Evolutionary conservation across 2,113 vertebrate species (phyloP), one percentile per base, ranked within the genome.

Genomic region (Beaufortia kweichowensis): DNA sequence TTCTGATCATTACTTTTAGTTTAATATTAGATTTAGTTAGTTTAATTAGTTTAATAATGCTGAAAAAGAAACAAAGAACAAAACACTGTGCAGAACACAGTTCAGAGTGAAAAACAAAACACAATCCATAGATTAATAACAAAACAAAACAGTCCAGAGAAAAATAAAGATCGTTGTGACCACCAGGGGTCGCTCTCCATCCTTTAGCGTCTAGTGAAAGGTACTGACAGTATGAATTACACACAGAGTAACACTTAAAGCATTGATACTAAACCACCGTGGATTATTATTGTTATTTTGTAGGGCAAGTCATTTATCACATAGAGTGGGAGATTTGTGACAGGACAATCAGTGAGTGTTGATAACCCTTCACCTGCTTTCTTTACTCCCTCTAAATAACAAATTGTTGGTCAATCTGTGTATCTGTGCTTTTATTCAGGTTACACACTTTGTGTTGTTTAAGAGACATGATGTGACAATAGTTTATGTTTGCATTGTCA

Each of bases 161-260:
- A n/a, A 50, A 19, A n/a, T 50, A 10, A 46, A 19, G 28, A 1
- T 11, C 9, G 29, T 10, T 8, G 1, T 24, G 48, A 35, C 48
- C 67, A 35, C 28, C 48, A 69, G 48, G 48, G 48, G 67, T 48
- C 48, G 48, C 67, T 9, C 19, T 33, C 14, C 29, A 14, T 12
- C 3, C n/a, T n/a, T n/a, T 64, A 14, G 7, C 66, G 15, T 10
- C 0, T 12, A 10, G 28, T 24, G 6, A 56, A 24, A 69, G 67
- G n/a, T 24, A 46, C 48, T 56, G 67, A 55, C 48, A 35, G 48
- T 35, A 17, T 55, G 23, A 53, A 55, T 69, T 69, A 69, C 48
- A 23, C 24, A 2, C 35, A 3, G 11, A 28, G 55, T 55, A 69
- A 55, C 46, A 9, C 67, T 15, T 19, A 55, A 69, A 69, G 48